Evolutionary conservation across 2,797 vertebrate genomes (phyloP).

Genomic region (Protonibea diacanthus): DNA sequence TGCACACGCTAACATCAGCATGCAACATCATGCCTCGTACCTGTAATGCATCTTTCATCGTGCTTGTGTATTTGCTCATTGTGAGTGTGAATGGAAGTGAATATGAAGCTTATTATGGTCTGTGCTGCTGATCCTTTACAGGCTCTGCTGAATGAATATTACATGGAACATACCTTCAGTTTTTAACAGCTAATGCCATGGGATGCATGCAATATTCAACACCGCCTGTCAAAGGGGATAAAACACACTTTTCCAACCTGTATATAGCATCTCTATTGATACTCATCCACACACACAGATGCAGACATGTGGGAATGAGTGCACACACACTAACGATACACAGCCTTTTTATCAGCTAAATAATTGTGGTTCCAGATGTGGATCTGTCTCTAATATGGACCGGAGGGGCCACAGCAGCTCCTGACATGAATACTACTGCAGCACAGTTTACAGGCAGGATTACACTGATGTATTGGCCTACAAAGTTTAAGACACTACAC

Average conservation of each 20-base stretch:
- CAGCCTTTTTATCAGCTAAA: constrained; percentile 33
- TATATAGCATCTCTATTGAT: constrained; percentile 32
- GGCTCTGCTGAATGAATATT: constrained; percentile 53
- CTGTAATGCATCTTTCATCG: constrained; percentile 53
- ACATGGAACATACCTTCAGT: constrained; percentile 49
- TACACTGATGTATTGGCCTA: constrained; percentile 6
- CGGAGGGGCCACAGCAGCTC: constrained; percentile 32
- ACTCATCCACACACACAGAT: not conserved
- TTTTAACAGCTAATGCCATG: constrained; percentile 49
- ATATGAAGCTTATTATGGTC: constrained; percentile 42
- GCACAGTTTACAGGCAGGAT: constrained; percentile 31
- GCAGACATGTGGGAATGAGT: not conserved
- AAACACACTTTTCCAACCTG: constrained; percentile 36
- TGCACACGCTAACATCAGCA: constrained; percentile 27
- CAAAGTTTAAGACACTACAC: constrained; percentile 22
- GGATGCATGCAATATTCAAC: constrained; percentile 59
- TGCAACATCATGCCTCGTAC: constrained; percentile 7
- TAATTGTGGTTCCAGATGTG: constrained; percentile 53
- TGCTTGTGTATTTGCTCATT: constrained; percentile 24
- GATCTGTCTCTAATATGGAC: constrained; percentile 32
- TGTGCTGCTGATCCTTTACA: constrained; percentile 25
- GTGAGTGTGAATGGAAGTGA: constrained; percentile 35
- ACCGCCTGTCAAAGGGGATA: constrained; percentile 44
- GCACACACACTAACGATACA: not conserved
- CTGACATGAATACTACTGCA: constrained; percentile 35